Base-by-base conservation (phyloP, 2,113 vertebrate species). In the Phrynosoma platyrhinos region DNA sequence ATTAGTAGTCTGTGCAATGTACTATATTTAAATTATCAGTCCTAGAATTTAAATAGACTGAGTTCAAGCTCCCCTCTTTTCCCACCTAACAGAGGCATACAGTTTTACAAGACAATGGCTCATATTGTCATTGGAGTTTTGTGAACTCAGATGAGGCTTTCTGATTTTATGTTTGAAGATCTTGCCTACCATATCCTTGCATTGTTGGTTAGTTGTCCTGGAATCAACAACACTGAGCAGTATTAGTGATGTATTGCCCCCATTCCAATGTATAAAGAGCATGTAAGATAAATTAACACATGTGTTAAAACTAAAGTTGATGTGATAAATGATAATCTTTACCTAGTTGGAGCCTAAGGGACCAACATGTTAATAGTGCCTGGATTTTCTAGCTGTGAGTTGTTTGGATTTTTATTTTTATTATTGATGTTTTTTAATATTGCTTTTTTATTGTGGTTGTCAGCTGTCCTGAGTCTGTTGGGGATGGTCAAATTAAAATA, bases 361-460 rank as follows among this genome's bases (percentile, higher is more conserved):
- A 87, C 8, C 79, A 82, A 82, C 18, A 16, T 58, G 23, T 40
- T 80, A 58, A 80, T 81, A 30, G 66, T 3, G 5, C 79, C 20
- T 62, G 30, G 20, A 66, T 66, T 87, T 82, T 82, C 36, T 87
- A 40, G 52, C n/a, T 79, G 77, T 72, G 12, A 12, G 18, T 79
- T 77, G 7, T 64, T 76, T 58, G 55, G 47, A 20, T 53, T 72
- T 71, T 25, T 32, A n/a, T 32, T 36, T 18, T 80, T 30, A 66
- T 16, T 40, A 66, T 42, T 72, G 32, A 62, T n/a, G 27, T 66
- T 77, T 36, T 87, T 30, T 18, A 71, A 79, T 55, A 72, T 58
- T 78, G 71, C 72, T 47, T 13, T 68, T 78, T 69, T 81, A 87
- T 87, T 21, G n/a, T 42, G 36, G 69, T 78, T 86, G 62, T 69